Evolutionary conservation across 1,140 invertebrate species (phyloP).

Genomic region (Notospermus geniculatus): DNA sequence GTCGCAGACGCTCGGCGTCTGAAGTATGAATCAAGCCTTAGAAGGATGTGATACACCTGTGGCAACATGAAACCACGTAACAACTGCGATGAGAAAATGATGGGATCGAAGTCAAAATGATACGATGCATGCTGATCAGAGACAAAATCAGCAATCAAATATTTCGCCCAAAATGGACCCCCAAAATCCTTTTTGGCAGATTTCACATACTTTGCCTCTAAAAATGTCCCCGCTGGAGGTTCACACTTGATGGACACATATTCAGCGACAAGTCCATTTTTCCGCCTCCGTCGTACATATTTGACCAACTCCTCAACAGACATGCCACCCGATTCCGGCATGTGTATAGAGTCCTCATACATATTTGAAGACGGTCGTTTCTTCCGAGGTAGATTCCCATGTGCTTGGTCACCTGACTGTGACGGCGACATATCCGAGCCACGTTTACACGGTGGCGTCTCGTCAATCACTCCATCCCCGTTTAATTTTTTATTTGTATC

Average conservation of each 20-base stretch:
- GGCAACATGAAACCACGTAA: too few species aligned
- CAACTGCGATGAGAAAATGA: too few species aligned
- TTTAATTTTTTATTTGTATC: not conserved
- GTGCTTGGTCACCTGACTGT: conserved; percentile 5
- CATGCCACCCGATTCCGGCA: conserved; percentile 58
- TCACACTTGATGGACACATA: conserved; percentile 76
- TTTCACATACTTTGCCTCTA: conserved; percentile 50
- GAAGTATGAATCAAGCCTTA: too few species aligned
- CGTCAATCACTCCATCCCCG: not conserved
- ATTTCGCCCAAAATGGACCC: too few species aligned
- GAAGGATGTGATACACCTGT: too few species aligned
- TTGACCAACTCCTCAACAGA: conserved; percentile 76
- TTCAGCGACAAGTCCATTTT: conserved; percentile 77
- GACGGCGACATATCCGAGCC: not conserved
- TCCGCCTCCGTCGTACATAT: conserved; percentile 70
- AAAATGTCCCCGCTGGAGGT: conserved; percentile 73
- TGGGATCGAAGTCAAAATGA: too few species aligned
- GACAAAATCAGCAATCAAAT: too few species aligned
- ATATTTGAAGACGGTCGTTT: conserved; percentile 36
- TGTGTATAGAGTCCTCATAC: conserved; percentile 45
- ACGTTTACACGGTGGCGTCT: conserved; percentile 1
- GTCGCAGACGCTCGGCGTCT: too few species aligned
- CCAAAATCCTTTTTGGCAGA: too few species aligned
- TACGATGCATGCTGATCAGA: too few species aligned
- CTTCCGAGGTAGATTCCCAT: conserved; percentile 31